A percentile compares a stretch with the other conserved stretches of the same genome.
phyloP scores from a whole-genome alignment of 2,888 invertebrate species.

The Ashinkailepas kermadecensis region DNA sequence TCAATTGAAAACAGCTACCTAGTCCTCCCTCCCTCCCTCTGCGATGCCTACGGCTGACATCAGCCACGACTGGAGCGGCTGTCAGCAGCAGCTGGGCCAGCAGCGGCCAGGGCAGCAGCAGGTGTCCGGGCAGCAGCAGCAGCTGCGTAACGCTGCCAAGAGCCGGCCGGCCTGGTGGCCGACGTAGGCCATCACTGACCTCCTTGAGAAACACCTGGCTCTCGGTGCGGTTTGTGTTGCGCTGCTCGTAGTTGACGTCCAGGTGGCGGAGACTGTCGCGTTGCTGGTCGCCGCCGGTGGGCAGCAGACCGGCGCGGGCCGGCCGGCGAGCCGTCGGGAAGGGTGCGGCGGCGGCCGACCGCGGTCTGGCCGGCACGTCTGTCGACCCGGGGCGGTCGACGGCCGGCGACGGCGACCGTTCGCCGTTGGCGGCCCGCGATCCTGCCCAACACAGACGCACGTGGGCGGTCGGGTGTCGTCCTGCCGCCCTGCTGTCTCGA shows the following conservation, averaged over 20 bases:
- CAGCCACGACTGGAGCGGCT: too few species aligned
- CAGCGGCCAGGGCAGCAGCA: too few species aligned
- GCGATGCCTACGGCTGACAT: too few species aligned
- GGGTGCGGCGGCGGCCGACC: slow-evolving; percentile 56
- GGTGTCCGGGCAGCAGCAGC: too few species aligned
- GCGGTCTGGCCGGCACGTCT: not conserved
- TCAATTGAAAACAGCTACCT: too few species aligned
- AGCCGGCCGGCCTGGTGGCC: too few species aligned
- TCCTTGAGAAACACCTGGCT: slow-evolving; percentile 34
- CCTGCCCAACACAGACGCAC: slow-evolving; percentile 25
- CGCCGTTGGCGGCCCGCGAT: slow-evolving; percentile 2
- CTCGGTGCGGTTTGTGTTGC: slow-evolving; percentile 32
- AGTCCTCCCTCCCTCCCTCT: too few species aligned
- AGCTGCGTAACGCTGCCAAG: too few species aligned
- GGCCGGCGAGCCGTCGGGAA: slow-evolving; percentile 66
- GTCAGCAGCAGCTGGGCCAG: too few species aligned
- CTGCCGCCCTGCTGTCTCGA: too few species aligned
- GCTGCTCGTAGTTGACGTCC: slow-evolving; percentile 26
- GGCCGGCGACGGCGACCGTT: not conserved
- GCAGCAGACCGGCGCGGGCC: slow-evolving; percentile 80
- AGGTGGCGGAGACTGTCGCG: slow-evolving; percentile 26
- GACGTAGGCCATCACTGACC: slow-evolving; percentile 23
- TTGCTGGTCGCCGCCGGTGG: not conserved
- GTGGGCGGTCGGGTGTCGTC: slow-evolving; percentile 27
- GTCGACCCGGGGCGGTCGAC: not conserved